A percentile compares a stretch with the other conserved stretches of the same genome.
These are phyloP conservation scores for Ochropleura plecta DNA, from an alignment of 2,888 invertebrate genomes.

Conservation along the genomic window DNA sequence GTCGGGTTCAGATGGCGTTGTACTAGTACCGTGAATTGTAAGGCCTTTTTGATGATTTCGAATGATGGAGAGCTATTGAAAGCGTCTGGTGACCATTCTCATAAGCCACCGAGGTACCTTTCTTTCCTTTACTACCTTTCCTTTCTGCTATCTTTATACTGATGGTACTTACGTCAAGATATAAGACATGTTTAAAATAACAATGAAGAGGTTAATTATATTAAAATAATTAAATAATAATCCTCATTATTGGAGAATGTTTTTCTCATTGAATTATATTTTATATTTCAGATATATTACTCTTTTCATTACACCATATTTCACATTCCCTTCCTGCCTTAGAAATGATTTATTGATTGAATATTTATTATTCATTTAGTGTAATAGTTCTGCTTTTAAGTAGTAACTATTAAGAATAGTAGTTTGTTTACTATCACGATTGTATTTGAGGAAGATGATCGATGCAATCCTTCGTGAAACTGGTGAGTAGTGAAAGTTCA, in stretches of 20 bases:
- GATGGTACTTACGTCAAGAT: conserved; percentile 42
- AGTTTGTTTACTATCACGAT: background rate
- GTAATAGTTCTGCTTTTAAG: background rate
- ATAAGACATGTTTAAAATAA: background rate
- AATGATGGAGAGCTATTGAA: conserved; percentile 32
- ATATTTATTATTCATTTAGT: background rate
- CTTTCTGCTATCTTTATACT: background rate
- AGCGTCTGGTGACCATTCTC: conserved; percentile 14
- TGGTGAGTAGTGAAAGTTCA: too few species aligned
- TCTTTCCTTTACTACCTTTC: too few species aligned
- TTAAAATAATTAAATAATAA: background rate
- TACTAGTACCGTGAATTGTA: conserved; percentile 58
- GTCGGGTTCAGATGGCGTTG: conserved; percentile 42
- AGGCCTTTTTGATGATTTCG: conserved; percentile 57
- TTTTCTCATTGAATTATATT: conserved; percentile 8
- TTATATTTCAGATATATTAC: background rate
- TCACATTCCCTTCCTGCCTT: background rate
- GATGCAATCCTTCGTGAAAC: too few species aligned
- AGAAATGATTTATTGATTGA: background rate
- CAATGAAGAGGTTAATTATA: background rate
- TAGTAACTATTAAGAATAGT: background rate
- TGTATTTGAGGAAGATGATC: background rate
- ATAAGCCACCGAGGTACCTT: conserved; percentile 38
- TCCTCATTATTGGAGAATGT: background rate
- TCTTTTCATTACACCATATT: background rate